Percentiles rank a stretch among this genome's conserved stretches.
Evolutionary conservation across 2,888 invertebrate genomes (phyloP).

Genomic region (Clistopyga incitator): DNA sequence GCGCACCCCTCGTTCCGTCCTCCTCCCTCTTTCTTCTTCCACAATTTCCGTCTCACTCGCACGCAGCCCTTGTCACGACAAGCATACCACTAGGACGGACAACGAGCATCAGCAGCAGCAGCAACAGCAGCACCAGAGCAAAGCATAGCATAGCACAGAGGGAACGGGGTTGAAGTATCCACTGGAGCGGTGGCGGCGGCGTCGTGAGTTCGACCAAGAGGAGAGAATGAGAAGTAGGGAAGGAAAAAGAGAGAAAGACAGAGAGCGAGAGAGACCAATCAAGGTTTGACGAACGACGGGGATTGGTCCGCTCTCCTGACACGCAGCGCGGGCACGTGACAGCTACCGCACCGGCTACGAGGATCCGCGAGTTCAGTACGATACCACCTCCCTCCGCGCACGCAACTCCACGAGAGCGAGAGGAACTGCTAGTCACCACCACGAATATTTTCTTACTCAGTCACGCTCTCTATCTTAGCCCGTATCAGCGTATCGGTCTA

Average conservation of each 20-base stretch:
- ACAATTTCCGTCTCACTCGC: constrained; percentile 49
- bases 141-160: constrained; percentile 71
- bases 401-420: constrained; percentile 76
- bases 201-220: constrained; percentile 46
- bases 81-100: constrained; percentile 35
- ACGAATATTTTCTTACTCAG: constrained; percentile 55
- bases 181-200: constrained; percentile 76
- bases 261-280: constrained; percentile 85
- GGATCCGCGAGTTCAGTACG: constrained; percentile 83
- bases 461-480: constrained; percentile 32
- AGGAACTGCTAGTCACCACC: constrained; percentile 57
- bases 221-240: constrained; percentile 57
- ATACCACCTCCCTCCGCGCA: constrained; percentile 84
- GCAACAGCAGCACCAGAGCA: constrained; percentile 53
- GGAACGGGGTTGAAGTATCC: constrained; percentile 84
- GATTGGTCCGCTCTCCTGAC: constrained; percentile 84
- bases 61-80: constrained; percentile 60
- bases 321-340: constrained; percentile 85
- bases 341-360: constrained; percentile 83
- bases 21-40: constrained; percentile 41
- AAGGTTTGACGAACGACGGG: constrained; percentile 86
- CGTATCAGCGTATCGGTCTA: constrained; percentile 58
- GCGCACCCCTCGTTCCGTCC: constrained; percentile 62
- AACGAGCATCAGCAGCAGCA: constrained; percentile 67
- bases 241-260: constrained; percentile 49